Base-by-base conservation (phyloP, 2,797 vertebrate genomes). In the Tokudaia tokunoshimensis region DNA sequence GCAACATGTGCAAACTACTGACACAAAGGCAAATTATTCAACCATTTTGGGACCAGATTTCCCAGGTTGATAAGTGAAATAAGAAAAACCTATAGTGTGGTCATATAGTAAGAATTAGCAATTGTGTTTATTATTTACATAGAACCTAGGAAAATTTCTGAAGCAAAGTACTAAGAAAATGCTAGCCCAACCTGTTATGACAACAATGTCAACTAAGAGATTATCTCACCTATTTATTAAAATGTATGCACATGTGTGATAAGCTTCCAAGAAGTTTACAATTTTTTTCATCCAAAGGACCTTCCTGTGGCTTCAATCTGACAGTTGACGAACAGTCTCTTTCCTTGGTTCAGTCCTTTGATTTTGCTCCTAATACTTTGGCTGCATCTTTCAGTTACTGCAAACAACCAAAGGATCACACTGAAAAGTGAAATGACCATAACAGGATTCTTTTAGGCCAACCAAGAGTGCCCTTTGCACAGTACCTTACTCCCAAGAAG, bases 331-430 rank as follows among this genome's bases (percentile, higher is more conserved):
- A 82, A 29, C 41, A 26, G 22, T 6, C 75, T 95, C 55, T 93
- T 57, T 55, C 44, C 76, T 78, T 57, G 72, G 89, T 94, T 72
- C 29, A 47, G 70, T 76, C 55, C 57, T 92, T 83, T 44, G 17
- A 78, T 94, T 80, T 78, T 80, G 67, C 82, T 76, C 78, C 59
- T 84, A 91, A 50, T 2, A 31, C 41, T 52, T 92, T 4, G 34
- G 31, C 59, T 44, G 67, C 44, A 63, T 24, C 29, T 82, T 79
- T 89, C 81, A 31, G 75, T 92, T 61, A 75, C 1, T 91, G 37
- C 61, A 86, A 92, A 95, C 63, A 63, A 72, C 34, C 63, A 81
- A 50, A 86, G 75, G 44, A 85, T 93, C 41, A 89, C 86, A 67
- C 41, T 34, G n/a, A 88, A 70, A 75, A 57, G 83, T 65, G 29